Evolutionary conservation across 2,888 invertebrate genomes (phyloP), one percentile per base, ranked within the genome.

Genomic region (Clusia tigrina): DNA sequence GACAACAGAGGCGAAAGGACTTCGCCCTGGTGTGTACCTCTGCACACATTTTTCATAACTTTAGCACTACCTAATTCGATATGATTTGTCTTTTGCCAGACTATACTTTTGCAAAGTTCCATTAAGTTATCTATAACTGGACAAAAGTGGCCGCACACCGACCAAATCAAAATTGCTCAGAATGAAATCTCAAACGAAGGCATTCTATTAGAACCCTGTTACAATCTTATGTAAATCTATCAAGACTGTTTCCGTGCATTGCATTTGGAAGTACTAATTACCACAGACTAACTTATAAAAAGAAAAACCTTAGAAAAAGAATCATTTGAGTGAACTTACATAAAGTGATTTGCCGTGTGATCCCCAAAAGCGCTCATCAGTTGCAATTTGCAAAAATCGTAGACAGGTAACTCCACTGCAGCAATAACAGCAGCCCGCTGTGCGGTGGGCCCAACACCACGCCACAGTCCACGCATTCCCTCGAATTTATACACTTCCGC

Each of bases 341-440:
- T 85, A 82, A 96, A 91, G 87, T 96, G 96, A 86, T 95, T 96
- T 58, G 88, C 85, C 62, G 93, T 88, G 73, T 89, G 88, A 86
- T 96, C 94, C 5, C 92, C 94, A 69, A 95, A 86, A 53, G 88
- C 71, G 18, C 85, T 86, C 81, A 88, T 85, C 65, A 96, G 85
- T 69, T 89, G 87, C 72, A 89, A 88, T 86, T 97, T 97, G 84
- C 91, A 90, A 72, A 91, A 90, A 86, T 97, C 97, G 85, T 96
- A 97, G 52, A 92, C 93, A 42, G 96, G 96, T 78, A 97, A 87
- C 86, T 96, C 96, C 53, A 96, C 96, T 15, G 94, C 96, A 46
- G 95, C 95, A 78, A 96, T 95, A 46, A 96, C 89, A 12, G 94
- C 95, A 37, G 97, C 96, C 78, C 97, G 88, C 85, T 96, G 96